These are phyloP conservation scores for Mastigias papua DNA, from an alignment of 30 jellyfish, hydroid and myxozoan species.

Conservation along the genomic window DNA sequence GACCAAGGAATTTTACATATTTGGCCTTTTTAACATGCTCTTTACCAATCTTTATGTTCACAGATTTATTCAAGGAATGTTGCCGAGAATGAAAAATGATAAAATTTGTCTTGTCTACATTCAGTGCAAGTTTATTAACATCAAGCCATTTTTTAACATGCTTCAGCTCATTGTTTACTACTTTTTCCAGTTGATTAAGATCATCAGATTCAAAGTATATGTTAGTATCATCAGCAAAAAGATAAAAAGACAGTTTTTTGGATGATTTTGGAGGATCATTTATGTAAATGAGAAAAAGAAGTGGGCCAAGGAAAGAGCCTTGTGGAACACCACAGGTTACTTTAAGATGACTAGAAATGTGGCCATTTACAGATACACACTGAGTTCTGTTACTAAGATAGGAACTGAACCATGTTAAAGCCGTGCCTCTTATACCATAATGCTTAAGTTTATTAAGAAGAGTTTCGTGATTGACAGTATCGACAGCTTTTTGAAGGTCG, in stretches of 20 bases:
- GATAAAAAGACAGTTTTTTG: not conserved
- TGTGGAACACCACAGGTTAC: conserved; percentile 56
- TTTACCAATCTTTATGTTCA: not conserved
- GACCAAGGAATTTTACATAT: not conserved
- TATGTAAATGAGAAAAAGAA: conserved; percentile 8
- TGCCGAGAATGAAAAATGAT: not conserved
- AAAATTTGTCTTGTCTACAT: not conserved
- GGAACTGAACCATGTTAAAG: conserved; percentile 19
- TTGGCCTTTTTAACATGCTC: not conserved
- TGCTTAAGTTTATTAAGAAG: conserved; percentile 13
- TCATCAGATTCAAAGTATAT: conserved; percentile 10
- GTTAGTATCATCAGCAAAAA: conserved; percentile 9
- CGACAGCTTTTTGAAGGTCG: conserved; percentile 39
- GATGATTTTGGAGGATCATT: conserved; percentile 27
- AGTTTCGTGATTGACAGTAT: conserved; percentile 40
- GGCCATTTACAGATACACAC: conserved; percentile 44
- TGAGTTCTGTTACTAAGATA: not conserved
- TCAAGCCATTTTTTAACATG: not conserved
- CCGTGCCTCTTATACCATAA: conserved; percentile 25
- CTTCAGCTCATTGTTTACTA: not conserved
- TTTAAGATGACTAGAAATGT: not conserved
- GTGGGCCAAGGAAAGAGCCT: conserved; percentile 33
- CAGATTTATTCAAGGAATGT: not conserved
- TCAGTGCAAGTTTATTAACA: not conserved
- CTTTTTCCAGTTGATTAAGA: no score